These are phyloP conservation scores for Pandemis corylana DNA, from an alignment of 2,888 invertebrate genomes.

Conservation along the genomic window DNA sequence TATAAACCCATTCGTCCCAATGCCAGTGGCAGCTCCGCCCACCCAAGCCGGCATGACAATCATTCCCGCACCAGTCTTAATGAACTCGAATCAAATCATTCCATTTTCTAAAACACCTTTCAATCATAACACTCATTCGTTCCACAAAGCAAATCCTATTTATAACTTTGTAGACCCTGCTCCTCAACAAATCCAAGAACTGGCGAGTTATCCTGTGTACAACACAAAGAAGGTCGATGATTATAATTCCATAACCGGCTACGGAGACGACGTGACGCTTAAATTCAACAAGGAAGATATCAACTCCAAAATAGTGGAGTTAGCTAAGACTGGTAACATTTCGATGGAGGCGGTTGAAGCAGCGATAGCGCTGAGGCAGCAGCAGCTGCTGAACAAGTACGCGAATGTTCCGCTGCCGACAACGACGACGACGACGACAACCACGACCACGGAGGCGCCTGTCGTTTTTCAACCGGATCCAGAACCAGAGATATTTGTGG, in stretches of 20 bases:
- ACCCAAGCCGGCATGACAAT: conserved; percentile 67
- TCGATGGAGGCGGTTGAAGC: conserved; percentile 91
- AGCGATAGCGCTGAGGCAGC: conserved; percentile 89
- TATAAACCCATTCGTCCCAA: conserved; percentile 82
- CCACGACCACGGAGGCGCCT: conserved; percentile 63
- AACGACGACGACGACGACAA: conserved; percentile 75
- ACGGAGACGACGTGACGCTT: conserved; percentile 74
- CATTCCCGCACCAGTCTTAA: conserved; percentile 72
- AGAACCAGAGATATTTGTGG: conserved; percentile 71
- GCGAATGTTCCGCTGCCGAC: conserved; percentile 75
- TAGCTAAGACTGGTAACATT: conserved; percentile 90
- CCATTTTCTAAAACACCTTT: conserved; percentile 55
- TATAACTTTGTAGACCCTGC: conserved; percentile 82
- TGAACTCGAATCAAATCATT: conserved; percentile 64
- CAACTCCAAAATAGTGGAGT: conserved; percentile 78
- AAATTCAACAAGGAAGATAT: conserved; percentile 78
- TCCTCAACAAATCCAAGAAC: conserved; percentile 76
- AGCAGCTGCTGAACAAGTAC: conserved; percentile 87
- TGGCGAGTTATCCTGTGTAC: conserved; percentile 68
- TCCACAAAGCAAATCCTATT: conserved; percentile 73
- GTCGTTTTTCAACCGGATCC: conserved; percentile 69
- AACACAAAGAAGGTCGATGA: conserved; percentile 81
- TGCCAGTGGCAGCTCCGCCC: conserved; percentile 64
- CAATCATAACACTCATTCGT: conserved; percentile 56
- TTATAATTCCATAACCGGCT: conserved; percentile 78